Conservation (phyloP, 2,797 vertebrate species). For the Avahi laniger region DNA sequence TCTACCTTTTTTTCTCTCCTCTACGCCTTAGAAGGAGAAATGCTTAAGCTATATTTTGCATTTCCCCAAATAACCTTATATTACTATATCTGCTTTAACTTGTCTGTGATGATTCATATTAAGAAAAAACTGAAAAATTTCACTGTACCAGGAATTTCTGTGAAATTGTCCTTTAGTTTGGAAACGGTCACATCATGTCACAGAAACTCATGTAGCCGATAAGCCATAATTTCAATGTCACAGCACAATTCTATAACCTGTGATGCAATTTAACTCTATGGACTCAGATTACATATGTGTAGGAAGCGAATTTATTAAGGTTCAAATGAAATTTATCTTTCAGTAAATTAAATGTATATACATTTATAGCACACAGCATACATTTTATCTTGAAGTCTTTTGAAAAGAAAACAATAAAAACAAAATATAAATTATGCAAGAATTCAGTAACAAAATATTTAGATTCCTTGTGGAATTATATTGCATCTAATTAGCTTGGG, state of each 20-base stretch:
- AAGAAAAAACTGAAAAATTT: slow-evolving; percentile 48
- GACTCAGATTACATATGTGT: not conserved
- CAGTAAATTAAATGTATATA: not conserved
- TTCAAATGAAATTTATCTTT: not conserved
- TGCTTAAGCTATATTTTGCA: not conserved
- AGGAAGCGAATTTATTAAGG: not conserved
- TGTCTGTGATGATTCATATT: slow-evolving; percentile 74
- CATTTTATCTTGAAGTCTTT: not conserved
- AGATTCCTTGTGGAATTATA: not conserved
- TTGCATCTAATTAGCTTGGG: not conserved
- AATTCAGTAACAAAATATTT: not conserved
- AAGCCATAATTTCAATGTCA: slow-evolving; percentile 33
- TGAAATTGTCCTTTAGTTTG: slow-evolving; percentile 61
- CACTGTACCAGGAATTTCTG: slow-evolving; percentile 69
- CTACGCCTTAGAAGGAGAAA: not conserved
- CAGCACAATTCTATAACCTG: not conserved
- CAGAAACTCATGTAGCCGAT: slow-evolving; percentile 57
- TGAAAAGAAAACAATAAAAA: not conserved
- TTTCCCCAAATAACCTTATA: not conserved
- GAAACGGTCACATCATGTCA: slow-evolving; percentile 44
- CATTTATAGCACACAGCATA: not conserved
- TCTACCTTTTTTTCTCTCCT: not conserved
- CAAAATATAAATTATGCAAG: not conserved
- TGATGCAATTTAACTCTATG: slow-evolving; percentile 35
- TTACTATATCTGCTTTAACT: slow-evolving; percentile 76